phyloP scores from a whole-genome alignment of 2,797 vertebrate species.

The Hydrocynus forskahlii region DNA sequence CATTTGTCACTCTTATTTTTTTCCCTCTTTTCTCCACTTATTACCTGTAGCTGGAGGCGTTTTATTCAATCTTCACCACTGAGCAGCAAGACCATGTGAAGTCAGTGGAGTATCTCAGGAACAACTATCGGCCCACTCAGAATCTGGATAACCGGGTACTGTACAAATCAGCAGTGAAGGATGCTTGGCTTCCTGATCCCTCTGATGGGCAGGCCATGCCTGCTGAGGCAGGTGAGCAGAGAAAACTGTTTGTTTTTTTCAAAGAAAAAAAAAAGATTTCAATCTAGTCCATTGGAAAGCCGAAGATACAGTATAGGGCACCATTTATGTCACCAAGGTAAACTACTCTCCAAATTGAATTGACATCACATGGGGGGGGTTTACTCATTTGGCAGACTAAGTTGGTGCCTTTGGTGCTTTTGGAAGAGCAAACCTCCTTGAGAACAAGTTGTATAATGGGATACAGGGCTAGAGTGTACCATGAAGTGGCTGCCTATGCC shows the following conservation, averaged over 20 bases:
- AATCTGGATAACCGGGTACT: constrained; percentile 83
- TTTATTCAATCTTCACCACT: constrained; percentile 98
- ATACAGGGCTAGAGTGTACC: constrained; percentile 28
- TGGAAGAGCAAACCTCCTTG: constrained; percentile 19
- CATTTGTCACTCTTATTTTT: constrained; percentile 13
- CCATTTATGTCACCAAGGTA: background rate
- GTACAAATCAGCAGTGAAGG: constrained; percentile 91
- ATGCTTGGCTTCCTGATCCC: constrained; percentile 90
- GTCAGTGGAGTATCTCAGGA: constrained; percentile 95
- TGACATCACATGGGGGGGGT: background rate
- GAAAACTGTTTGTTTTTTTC: background rate
- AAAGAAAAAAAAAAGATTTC: background rate
- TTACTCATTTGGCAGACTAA: constrained; percentile 34
- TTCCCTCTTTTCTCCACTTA: constrained; percentile 23
- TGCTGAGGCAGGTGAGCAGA: constrained; percentile 86
- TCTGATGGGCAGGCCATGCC: constrained; percentile 84
- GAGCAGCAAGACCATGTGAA: constrained; percentile 99
- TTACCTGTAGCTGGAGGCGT: constrained; percentile 89
- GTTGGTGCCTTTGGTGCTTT: constrained; percentile 28
- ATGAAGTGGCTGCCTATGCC: constrained; percentile 38
- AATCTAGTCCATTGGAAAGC: background rate
- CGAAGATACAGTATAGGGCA: background rate
- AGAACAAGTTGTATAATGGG: constrained; percentile 38
- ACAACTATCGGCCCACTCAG: constrained; percentile 94
- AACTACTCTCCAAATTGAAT: background rate